phyloP scores from a whole-genome alignment of 1,140 invertebrate genomes.

The Gryon sp. region DNA sequence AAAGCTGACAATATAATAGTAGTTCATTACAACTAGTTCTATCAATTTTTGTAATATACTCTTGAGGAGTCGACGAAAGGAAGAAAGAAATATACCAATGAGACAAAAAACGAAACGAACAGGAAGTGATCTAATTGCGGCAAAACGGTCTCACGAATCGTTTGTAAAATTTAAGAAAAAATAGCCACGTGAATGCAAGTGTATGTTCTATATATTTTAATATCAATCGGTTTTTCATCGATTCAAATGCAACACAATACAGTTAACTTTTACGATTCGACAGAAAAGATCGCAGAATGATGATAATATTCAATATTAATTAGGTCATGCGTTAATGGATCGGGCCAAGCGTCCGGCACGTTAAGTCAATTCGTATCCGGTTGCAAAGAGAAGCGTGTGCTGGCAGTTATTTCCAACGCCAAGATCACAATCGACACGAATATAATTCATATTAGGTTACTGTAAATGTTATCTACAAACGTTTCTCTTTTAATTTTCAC shows the following conservation, averaged over 20 bases:
- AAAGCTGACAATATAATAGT: conserved; percentile 39
- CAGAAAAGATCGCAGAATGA: conserved; percentile 19
- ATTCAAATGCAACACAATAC: conserved; percentile 5
- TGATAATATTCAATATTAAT: conserved; percentile 52
- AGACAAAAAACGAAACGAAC: conserved; percentile 38
- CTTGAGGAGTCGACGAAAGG: conserved; percentile 48
- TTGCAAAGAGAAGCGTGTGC: conserved; percentile 52
- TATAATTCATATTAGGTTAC: conserved; percentile 63
- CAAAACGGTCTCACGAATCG: conserved; percentile 32
- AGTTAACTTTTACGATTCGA: conserved; percentile 7
- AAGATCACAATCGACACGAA: conserved; percentile 57
- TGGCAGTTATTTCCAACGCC: conserved; percentile 48
- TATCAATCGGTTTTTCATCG: conserved; percentile 6
- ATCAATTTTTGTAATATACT: conserved; percentile 28
- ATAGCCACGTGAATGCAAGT: conserved; percentile 11
- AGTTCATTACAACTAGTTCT: conserved; percentile 39
- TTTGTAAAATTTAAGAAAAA: conserved; percentile 50
- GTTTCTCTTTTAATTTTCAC: no score
- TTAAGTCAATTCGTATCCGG: conserved; percentile 57
- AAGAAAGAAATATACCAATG: conserved; percentile 48
- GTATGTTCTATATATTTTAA: no score
- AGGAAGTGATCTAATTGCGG: conserved; percentile 51
- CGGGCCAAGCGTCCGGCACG: conserved; percentile 54
- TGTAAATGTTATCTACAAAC: conserved; percentile 43
- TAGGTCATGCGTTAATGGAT: conserved; percentile 61